A percentile compares a stretch with the other conserved stretches of the same genome.
These are phyloP conservation scores for Copidosoma floridanum DNA, from an alignment of 1,140 invertebrate genomes.

Conservation along the genomic window DNA sequence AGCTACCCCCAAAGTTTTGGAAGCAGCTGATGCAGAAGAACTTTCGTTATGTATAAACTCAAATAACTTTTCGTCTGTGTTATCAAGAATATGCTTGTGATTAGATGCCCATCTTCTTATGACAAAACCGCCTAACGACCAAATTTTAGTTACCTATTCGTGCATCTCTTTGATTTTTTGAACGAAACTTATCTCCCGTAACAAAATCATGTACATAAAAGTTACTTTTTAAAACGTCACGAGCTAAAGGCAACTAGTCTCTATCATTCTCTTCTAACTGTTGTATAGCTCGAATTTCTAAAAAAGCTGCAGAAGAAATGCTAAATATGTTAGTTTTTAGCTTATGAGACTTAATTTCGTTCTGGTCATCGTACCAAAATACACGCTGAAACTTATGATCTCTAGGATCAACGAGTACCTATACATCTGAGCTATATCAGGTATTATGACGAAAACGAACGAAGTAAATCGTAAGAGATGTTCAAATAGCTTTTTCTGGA, in stretches of 20 bases:
- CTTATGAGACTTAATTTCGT: neutral
- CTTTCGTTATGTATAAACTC: neutral
- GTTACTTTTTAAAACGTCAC: no score
- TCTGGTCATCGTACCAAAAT: slow-evolving; percentile 18
- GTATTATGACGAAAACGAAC: slow-evolving; percentile 31
- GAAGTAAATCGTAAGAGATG: slow-evolving; percentile 39
- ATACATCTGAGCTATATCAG: slow-evolving; percentile 52
- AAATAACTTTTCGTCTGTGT: slow-evolving; percentile 31
- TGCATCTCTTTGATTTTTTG: slow-evolving; percentile 36
- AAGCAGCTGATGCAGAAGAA: neutral
- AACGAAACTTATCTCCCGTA: slow-evolving; percentile 36
- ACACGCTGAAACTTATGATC: slow-evolving; percentile 27
- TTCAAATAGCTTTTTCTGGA: slow-evolving; percentile 19
- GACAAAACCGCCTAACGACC: slow-evolving; percentile 34
- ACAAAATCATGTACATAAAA: slow-evolving; percentile 54
- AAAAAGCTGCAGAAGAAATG: neutral
- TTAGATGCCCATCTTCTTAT: slow-evolving; percentile 23
- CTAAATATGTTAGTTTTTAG: slow-evolving; percentile 17
- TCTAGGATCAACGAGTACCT: slow-evolving; percentile 32
- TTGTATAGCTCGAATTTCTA: neutral
- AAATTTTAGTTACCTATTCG: slow-evolving; percentile 29
- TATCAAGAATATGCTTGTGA: no score
- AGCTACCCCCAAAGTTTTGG: slow-evolving; percentile 36
- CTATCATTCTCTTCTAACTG: neutral
- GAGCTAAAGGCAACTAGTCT: neutral